Percentiles rank a stretch among this genome's conserved stretches.
Evolutionary conservation across 2,888 invertebrate species (phyloP).

Genomic region (Diadegma fenestrale): DNA sequence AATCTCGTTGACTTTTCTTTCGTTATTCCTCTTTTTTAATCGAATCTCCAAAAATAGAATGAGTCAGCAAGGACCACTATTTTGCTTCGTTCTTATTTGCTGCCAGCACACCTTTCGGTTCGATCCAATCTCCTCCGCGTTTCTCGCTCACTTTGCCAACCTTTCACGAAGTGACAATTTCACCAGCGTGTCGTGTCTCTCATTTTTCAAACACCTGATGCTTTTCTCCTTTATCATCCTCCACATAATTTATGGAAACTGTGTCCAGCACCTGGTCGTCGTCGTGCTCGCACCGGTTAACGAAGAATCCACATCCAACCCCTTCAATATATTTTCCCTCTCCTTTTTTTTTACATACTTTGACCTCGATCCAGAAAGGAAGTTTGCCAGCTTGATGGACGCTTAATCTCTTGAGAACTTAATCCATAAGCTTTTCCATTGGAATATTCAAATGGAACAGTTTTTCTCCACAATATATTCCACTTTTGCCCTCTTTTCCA

Average conservation of each 20-base stretch:
- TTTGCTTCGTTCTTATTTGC: background rate
- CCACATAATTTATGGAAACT: background rate
- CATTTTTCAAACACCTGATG: background rate
- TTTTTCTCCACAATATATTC: conserved; percentile 2
- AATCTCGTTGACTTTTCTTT: too few species aligned
- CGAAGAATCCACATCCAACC: background rate
- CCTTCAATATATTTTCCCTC: background rate
- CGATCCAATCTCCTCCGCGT: background rate
- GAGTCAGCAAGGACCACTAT: too few species aligned
- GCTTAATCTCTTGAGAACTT: conserved; percentile 33
- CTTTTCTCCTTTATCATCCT: background rate
- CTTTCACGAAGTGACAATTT: background rate
- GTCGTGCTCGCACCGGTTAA: background rate
- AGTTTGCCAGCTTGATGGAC: conserved; percentile 31
- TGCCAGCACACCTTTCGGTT: background rate
- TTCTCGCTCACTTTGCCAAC: background rate
- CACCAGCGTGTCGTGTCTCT: background rate
- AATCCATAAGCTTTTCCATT: conserved; percentile 37
- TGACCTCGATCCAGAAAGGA: conserved; percentile 14
- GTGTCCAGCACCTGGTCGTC: background rate
- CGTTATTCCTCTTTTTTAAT: too few species aligned
- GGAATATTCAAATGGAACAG: conserved; percentile 26
- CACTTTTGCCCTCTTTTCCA: conserved; percentile 1
- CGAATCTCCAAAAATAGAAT: too few species aligned
- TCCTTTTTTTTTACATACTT: background rate